A percentile compares a stretch with the other conserved stretches of the same genome.
Evolutionary conservation across 1,140 invertebrate genomes (phyloP).

Genomic region (Batillaria attramentaria): DNA sequence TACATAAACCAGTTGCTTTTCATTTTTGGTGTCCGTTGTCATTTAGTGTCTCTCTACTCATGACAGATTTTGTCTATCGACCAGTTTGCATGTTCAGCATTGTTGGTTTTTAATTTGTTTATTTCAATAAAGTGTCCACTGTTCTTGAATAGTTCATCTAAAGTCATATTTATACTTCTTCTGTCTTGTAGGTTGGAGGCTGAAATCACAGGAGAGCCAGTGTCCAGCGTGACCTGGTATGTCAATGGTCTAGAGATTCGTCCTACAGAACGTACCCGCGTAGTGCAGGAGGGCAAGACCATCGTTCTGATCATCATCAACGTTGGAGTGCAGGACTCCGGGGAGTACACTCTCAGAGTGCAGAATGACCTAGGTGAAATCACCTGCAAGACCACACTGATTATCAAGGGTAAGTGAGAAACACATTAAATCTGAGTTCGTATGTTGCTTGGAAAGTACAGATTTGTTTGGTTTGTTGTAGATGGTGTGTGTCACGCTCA

Average conservation of each 20-base stretch:
- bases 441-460: too few relatives aligned
- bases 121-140: too few relatives aligned
- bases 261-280: slow-evolving; percentile 58
- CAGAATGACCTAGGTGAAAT: slow-evolving; percentile 69
- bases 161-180: not conserved
- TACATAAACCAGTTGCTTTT: too few relatives aligned
- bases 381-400: slow-evolving; percentile 70
- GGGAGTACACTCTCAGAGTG: slow-evolving; percentile 67
- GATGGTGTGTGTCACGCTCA: too few relatives aligned
- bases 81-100: too few relatives aligned
- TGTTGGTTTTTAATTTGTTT: too few relatives aligned
- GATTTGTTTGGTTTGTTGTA: too few relatives aligned
- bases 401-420: slow-evolving; percentile 61
- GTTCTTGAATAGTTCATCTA: too few relatives aligned
- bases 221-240: slow-evolving; percentile 63
- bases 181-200: slow-evolving; percentile 61
- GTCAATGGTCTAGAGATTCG: slow-evolving; percentile 63
- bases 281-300: slow-evolving; percentile 62
- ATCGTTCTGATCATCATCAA: slow-evolving; percentile 65
- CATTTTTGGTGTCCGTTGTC: too few relatives aligned
- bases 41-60: too few relatives aligned
- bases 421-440: too few relatives aligned
- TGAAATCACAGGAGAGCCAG: slow-evolving; percentile 62
- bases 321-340: slow-evolving; percentile 63
- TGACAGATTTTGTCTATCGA: too few relatives aligned